Base-by-base conservation (phyloP, 2,113 vertebrate species). In the Pavo muticus region DNA sequence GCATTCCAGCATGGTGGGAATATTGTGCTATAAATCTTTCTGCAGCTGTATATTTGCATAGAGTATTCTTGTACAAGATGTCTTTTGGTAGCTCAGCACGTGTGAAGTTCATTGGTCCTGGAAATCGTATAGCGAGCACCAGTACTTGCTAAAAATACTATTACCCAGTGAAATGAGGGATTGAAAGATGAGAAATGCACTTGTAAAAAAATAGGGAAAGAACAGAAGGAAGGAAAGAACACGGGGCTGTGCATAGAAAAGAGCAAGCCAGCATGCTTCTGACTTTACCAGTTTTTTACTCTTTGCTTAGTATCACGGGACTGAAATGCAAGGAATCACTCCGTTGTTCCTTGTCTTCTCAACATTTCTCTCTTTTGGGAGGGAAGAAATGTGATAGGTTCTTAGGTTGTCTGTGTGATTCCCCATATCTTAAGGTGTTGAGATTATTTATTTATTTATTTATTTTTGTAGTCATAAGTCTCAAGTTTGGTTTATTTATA, bases 141-240 rank as follows among this genome's bases (percentile, higher is more conserved):
- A 77, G 29, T 27, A 56, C 11, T 74, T 32, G 29, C 32, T 71
- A 60, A 59, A 91, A 94, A 63, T 70, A 27, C 24, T 27, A 30
- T 44, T 81, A 56, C 13, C 39, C 21, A 42, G 23, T 44, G 39
- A 86, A 67, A 32, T 42, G 10, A 59, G 44, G 29, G 14, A 52
- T 68, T 69, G 70, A 52, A 44, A 74, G 35, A 87, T 71, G 64
- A 91, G 67, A 81, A 78, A 11, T 56, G 30, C 18, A 6, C 9
- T 91, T 71, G 7, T 47, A 54, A 57, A 69, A 84, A 93, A 91
- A 14, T 37, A 59, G 52, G 29, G 52, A 29, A 94, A 84, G 39
- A 78, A 54, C 4, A 82, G 17, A 87, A 87, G 71, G 21, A 84
- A 91, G n/a, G 35, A 61, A 67, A 91, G 20, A 79, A 14, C 15